These are phyloP conservation scores for Mus musculus DNA, from an alignment of 2,113 vertebrate species.

Conservation along the genomic window DNA sequence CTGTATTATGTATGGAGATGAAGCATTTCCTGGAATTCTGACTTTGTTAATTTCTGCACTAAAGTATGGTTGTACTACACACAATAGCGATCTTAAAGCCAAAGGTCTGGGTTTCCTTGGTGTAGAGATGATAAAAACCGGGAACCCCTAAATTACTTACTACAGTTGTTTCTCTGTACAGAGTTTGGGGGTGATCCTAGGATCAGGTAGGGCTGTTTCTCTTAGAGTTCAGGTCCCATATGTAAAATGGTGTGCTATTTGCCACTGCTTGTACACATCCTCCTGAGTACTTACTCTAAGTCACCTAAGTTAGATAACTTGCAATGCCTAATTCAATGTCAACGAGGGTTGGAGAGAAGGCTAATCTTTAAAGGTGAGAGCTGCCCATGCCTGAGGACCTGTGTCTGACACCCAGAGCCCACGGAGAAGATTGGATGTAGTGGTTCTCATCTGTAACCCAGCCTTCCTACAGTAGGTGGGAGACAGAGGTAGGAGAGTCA, in stretches of 20 bases:
- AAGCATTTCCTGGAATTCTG: conserved; percentile 40
- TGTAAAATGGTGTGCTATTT: background rate
- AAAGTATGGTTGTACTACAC: background rate
- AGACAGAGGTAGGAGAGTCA: background rate
- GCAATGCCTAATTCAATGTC: background rate
- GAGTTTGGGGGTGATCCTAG: background rate
- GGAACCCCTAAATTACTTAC: background rate
- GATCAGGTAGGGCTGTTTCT: background rate
- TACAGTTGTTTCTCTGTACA: background rate
- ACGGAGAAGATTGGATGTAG: too few species aligned
- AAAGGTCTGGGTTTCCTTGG: background rate
- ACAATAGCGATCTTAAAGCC: background rate
- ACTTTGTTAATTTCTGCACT: background rate
- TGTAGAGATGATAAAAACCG: conserved; percentile 40
- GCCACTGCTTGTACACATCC: background rate
- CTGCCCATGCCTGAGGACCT: background rate
- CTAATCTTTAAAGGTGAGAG: background rate
- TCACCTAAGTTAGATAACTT: background rate
- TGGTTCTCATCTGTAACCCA: background rate
- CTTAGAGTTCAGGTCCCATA: background rate
- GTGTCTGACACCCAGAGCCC: background rate
- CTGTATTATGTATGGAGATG: background rate
- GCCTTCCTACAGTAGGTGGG: background rate
- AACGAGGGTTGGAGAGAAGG: background rate
- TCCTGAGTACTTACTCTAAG: background rate